Conservation (phyloP, 2,888 invertebrate species). For the Trachelus iudaicus region DNA sequence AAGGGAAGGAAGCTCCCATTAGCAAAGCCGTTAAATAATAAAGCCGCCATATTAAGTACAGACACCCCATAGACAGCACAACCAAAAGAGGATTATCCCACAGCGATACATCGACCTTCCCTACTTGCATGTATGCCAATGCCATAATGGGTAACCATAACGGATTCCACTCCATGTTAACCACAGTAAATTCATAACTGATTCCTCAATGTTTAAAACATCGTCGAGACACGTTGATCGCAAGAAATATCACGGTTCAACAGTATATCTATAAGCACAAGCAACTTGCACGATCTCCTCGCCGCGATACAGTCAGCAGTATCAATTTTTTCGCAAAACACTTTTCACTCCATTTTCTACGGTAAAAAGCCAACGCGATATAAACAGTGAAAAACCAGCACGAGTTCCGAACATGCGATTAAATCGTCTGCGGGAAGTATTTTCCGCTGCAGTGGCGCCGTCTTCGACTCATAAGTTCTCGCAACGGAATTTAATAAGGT, state of each 20-base stretch:
- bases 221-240: neutral
- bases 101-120: slow-evolving; percentile 46
- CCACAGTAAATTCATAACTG: neutral
- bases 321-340: neutral
- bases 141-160: neutral
- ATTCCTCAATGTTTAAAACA: neutral
- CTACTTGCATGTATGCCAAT: neutral
- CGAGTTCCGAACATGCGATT: neutral
- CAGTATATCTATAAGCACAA: neutral
- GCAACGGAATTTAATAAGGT: neutral
- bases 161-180: neutral
- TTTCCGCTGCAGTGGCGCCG: neutral
- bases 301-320: neutral
- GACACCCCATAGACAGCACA: slow-evolving; percentile 43
- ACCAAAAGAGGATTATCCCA: slow-evolving; percentile 54
- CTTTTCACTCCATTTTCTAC: neutral
- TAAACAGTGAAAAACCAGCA: neutral
- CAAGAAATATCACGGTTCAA: neutral
- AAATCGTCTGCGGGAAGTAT: neutral
- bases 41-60: slow-evolving; percentile 52
- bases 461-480: neutral
- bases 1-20: slow-evolving; percentile 38
- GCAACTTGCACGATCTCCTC: neutral
- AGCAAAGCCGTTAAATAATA: slow-evolving; percentile 58
- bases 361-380: neutral